Base-by-base conservation (phyloP, 2,888 invertebrate species). In the Drosophila greeni region DNA sequence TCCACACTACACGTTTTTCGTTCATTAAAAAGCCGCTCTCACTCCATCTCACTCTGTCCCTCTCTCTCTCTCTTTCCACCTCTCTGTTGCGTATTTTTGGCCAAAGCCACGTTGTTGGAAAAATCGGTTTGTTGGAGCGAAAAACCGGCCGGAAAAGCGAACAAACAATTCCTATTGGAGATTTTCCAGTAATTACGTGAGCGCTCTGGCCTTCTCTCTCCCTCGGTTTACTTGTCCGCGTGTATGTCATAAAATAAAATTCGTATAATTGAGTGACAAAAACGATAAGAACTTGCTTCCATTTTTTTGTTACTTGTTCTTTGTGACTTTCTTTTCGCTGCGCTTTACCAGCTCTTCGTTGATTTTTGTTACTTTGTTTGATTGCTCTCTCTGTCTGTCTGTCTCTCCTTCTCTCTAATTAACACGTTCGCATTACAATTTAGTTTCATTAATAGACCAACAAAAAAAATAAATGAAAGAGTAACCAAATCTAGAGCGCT, bases 111-210 rank as follows among this genome's bases (percentile, higher is more conserved):
- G 70, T 72, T 74, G 45, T 71, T 74, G 70, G 72, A 55, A 54
- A 61, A 72, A 58, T 51, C 53, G 43, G 64, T 47, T 58, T 62
- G 62, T 29, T 36, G 66, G 56, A 73, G 67, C 60, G 75, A 72
- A 81, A 83, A 79, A 83, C 84, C 81, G 78, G 84, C 78, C 78
- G 85, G 85, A 76, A 79, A 85, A 81, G 57, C 33, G 64, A 47
- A 64, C 67, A 80, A 84, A 78, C 77, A 83, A 76, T 83, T 82
- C 81, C 81, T 80, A 85, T 83, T 78, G 83, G 83, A 85, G 83
- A 47, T 47, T 31, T 47, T 47, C 29, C 29, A 47, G 45, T 47
- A 47, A 47, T 84, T 77, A 84, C 76, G 84, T 72, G 76, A 77
- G 70, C 78, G 34, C 20, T 47, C 9, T 5, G 29, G 9, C 36